These are phyloP conservation scores for Anguilla anguilla DNA, from an alignment of 2,797 vertebrate genomes.

Conservation along the genomic window DNA sequence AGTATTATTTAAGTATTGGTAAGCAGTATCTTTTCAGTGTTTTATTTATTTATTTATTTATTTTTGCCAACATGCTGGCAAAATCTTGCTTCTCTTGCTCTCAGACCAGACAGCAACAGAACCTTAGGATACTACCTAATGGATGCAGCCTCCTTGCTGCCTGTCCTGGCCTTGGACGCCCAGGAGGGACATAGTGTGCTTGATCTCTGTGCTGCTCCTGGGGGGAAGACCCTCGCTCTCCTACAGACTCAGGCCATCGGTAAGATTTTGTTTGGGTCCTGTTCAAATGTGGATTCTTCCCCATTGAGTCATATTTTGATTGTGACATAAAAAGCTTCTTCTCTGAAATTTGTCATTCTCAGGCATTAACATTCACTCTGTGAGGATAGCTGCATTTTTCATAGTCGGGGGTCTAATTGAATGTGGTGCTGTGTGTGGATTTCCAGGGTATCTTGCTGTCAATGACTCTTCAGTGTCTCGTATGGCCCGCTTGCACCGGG, in stretches of 20 bases:
- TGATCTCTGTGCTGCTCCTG: slow-evolving; percentile 92
- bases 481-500: slow-evolving; percentile 70
- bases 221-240: slow-evolving; percentile 87
- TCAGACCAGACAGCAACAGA: slow-evolving; percentile 74
- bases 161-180: slow-evolving; percentile 83
- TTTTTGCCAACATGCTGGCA: not conserved
- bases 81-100: slow-evolving; percentile 8
- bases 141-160: slow-evolving; percentile 90
- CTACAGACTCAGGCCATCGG: slow-evolving; percentile 83
- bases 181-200: slow-evolving; percentile 79
- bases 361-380: not conserved
- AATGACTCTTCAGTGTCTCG: slow-evolving; percentile 85
- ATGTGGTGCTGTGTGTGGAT: not conserved
- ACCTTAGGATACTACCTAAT: slow-evolving; percentile 86
- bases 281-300: not conserved
- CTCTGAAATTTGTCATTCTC: not conserved
- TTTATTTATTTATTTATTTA: too few relatives aligned
- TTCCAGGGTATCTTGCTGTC: slow-evolving; percentile 77
- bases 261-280: slow-evolving; percentile 62
- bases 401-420: slow-evolving; percentile 8
- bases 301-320: not conserved
- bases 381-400: not conserved
- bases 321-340: not conserved
- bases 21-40: not conserved
- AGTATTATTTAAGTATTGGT: not conserved